Conservation (phyloP, 2,113 vertebrate genomes). For the Panurus biarmicus region DNA sequence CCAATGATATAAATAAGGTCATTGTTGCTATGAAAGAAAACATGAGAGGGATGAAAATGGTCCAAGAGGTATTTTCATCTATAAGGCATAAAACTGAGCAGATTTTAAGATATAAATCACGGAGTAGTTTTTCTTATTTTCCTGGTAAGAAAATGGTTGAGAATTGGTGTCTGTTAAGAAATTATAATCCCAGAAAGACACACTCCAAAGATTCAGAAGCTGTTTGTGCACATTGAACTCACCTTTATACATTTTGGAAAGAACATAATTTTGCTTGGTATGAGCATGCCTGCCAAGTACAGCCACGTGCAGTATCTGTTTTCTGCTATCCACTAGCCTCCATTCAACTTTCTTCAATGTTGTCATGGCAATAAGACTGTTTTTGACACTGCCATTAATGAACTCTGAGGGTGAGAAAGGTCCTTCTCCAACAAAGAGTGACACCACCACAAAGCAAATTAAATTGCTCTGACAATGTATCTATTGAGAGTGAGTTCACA, state of each 20-base stretch:
- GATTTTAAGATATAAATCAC: not conserved
- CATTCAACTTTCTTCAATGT: conserved; percentile 34
- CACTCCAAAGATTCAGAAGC: not conserved
- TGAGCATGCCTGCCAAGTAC: not conserved
- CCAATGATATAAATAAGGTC: not conserved
- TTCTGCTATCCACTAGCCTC: not conserved
- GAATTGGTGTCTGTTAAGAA: not conserved
- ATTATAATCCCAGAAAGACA: not conserved
- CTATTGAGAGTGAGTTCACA: conserved; percentile 45
- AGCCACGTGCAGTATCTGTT: not conserved
- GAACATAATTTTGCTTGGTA: not conserved
- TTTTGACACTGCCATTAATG: conserved; percentile 48
- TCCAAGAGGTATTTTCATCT: not conserved
- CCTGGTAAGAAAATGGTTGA: not conserved
- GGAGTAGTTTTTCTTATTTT: not conserved
- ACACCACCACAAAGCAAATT: conserved; percentile 52
- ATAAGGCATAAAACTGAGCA: not conserved
- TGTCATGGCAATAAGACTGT: conserved; percentile 44
- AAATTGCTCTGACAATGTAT: conserved; percentile 50
- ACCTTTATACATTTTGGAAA: not conserved
- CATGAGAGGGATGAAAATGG: not conserved
- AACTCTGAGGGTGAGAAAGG: conserved; percentile 47
- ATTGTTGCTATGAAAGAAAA: not conserved
- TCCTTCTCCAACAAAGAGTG: conserved; percentile 32
- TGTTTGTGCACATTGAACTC: not conserved